phyloP scores from a whole-genome alignment of 2,113 vertebrate genomes.

The Donacobius atricapilla region DNA sequence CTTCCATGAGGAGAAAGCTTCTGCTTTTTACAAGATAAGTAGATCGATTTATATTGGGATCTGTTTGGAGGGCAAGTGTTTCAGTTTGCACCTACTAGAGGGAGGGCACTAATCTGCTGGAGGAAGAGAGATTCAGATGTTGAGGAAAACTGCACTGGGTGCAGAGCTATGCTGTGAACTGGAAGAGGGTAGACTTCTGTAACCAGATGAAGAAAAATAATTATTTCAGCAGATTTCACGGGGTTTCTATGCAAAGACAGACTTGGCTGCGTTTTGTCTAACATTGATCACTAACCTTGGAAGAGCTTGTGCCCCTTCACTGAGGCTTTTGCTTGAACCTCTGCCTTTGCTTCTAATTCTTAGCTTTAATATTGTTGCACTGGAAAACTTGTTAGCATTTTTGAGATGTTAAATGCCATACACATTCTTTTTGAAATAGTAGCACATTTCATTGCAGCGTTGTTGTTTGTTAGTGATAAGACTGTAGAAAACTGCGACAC shows the following conservation, averaged over 20 bases:
- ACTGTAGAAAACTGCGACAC: not conserved
- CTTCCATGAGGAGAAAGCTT: not conserved
- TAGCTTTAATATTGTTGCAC: constrained; percentile 21
- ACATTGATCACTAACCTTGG: not conserved
- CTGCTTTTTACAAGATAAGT: not conserved
- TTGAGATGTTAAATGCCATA: not conserved
- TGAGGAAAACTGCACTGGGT: constrained; percentile 16
- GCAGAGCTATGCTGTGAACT: constrained; percentile 42
- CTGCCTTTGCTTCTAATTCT: constrained; percentile 5
- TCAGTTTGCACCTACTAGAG: not conserved
- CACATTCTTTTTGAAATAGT: constrained; percentile 1
- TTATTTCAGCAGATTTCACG: constrained; percentile 52
- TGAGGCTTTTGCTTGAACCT: not conserved
- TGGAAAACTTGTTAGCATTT: constrained; percentile 5
- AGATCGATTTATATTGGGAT: not conserved
- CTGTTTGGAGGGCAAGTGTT: not conserved
- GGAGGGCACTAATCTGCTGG: not conserved
- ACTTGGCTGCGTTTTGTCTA: constrained; percentile 29
- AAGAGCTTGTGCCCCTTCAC: not conserved
- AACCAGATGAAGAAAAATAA: constrained; percentile 61
- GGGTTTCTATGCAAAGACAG: not conserved
- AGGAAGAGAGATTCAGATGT: constrained; percentile 18
- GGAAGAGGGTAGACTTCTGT: constrained; percentile 51
- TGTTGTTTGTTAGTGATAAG: constrained; percentile 4
- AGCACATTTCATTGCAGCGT: not conserved